phyloP scores from a whole-genome alignment of 2,797 vertebrate species.

The Epinephelus coioides region DNA sequence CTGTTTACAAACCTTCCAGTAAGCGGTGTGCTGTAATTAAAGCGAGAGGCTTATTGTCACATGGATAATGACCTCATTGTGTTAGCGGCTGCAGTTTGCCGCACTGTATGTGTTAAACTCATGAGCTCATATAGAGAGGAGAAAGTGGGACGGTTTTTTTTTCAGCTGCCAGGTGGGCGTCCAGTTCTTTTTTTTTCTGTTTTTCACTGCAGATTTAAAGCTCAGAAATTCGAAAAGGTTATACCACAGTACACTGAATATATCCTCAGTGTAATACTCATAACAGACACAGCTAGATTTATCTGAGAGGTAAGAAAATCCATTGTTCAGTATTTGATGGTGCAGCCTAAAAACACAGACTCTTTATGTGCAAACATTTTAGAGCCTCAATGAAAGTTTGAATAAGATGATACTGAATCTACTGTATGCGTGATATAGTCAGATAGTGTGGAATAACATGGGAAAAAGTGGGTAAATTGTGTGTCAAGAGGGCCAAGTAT shows the following conservation, averaged over 20 bases:
- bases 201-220: constrained; percentile 27
- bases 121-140: constrained; percentile 22
- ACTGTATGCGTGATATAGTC: neutral
- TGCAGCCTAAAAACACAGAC: neutral
- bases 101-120: constrained; percentile 18
- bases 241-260: neutral
- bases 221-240: neutral
- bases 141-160: constrained; percentile 34
- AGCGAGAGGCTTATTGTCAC: constrained; percentile 13
- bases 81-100: constrained; percentile 18
- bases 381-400: neutral
- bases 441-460: neutral
- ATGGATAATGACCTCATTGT: constrained; percentile 33
- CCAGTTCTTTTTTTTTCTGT: constrained; percentile 14
- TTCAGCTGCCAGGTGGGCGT: constrained; percentile 26
- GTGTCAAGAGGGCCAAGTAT: neutral
- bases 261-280: neutral
- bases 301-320: neutral
- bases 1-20: constrained; percentile 36
- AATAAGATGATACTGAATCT: rapidly evolving
- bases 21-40: constrained; percentile 23
- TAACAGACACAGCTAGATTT: neutral
- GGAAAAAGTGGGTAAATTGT: neutral
- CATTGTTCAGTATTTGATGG: neutral
- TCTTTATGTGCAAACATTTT: neutral